Conservation (phyloP, 2,797 vertebrate genomes). For the Anableps anableps region DNA sequence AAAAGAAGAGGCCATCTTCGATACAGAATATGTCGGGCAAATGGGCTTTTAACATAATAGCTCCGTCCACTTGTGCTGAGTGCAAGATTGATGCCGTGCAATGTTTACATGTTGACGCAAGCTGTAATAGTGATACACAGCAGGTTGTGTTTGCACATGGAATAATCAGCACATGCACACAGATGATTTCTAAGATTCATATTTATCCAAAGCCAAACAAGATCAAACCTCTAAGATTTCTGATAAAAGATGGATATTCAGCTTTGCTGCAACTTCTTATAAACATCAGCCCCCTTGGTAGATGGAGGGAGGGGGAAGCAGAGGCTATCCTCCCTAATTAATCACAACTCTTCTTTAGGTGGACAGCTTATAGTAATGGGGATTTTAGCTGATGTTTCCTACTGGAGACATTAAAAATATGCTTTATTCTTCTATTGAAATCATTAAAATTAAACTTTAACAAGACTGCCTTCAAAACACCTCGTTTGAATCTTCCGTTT, state of each 20-base stretch:
- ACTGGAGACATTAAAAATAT: background rate
- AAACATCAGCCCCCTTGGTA: slow-evolving; percentile 48
- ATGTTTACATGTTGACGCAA: slow-evolving; percentile 67
- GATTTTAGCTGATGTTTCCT: slow-evolving; percentile 13
- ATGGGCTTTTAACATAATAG: slow-evolving; percentile 78
- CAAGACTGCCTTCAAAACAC: background rate
- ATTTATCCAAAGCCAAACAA: slow-evolving; percentile 65
- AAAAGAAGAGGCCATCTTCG: slow-evolving; percentile 63
- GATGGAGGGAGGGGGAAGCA: slow-evolving; percentile 6
- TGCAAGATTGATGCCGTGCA: slow-evolving; percentile 65
- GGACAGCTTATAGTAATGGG: slow-evolving; percentile 23
- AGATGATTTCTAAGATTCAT: slow-evolving; percentile 36
- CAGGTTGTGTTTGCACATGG: slow-evolving; percentile 56
- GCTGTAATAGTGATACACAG: slow-evolving; percentile 63
- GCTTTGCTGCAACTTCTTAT: slow-evolving; percentile 44
- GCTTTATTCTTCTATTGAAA: background rate
- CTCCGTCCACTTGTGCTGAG: slow-evolving; percentile 66
- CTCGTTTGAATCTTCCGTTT: slow-evolving; percentile 17
- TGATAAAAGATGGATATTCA: slow-evolving; percentile 48
- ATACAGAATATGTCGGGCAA: slow-evolving; percentile 61
- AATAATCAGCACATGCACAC: slow-evolving; percentile 40
- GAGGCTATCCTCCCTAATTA: slow-evolving; percentile 40
- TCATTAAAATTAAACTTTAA: background rate
- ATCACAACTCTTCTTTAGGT: slow-evolving; percentile 43
- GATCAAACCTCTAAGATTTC: slow-evolving; percentile 68